Base-by-base conservation (phyloP, 2,888 invertebrate species). In the Mactromeris polynyma region DNA sequence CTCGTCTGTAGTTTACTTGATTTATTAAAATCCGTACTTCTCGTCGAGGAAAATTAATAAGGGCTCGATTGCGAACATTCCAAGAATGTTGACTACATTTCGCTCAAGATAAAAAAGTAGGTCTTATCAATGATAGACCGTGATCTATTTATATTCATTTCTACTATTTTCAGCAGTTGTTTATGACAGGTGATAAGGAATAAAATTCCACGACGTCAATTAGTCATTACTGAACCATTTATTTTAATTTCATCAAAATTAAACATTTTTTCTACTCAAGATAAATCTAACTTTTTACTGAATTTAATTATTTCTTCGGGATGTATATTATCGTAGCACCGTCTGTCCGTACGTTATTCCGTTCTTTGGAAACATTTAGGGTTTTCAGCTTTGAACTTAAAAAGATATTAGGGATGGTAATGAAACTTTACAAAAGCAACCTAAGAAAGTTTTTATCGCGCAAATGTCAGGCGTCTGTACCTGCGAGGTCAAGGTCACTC, bases 11-110 rank as follows among this genome's bases (percentile, higher is more conserved):
- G 73, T 73, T 73, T 33, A 73, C 7, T 14, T 36, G 33, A 73
- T 73, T 73, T 73, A 36, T 73, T 73, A 33, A 73, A 73, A 73
- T 73, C 73, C 26, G 9, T 36, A 36, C 17, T 73, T 36, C n/a
- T 73, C 73, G 73, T 73, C 73, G 73, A 19, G 36, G 33, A 19
- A 33, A 73, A 73, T 73, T 73, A 73, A 73, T 73, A 73, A 73
- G 33, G 73, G 4, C 73, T 73, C 36, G 73, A 36, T 73, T 73
- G 7, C 17, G 36, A 73, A 73, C 73, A 73, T 73, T 73, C 36
- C 73, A 33, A 73, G 73, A 73, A 73, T 33, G 33, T 33, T 31
- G 73, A 33, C 73, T 73, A 36, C 73, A 33, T 36, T 73, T 33
- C 33, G 33, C 26, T 73, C 36, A 31, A 73, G 73, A 36, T 73